A percentile compares a stretch with the other conserved stretches of the same genome.
Evolutionary conservation across 2,888 invertebrate species (phyloP).

Genomic region (Trichogramma dendrolimi): DNA sequence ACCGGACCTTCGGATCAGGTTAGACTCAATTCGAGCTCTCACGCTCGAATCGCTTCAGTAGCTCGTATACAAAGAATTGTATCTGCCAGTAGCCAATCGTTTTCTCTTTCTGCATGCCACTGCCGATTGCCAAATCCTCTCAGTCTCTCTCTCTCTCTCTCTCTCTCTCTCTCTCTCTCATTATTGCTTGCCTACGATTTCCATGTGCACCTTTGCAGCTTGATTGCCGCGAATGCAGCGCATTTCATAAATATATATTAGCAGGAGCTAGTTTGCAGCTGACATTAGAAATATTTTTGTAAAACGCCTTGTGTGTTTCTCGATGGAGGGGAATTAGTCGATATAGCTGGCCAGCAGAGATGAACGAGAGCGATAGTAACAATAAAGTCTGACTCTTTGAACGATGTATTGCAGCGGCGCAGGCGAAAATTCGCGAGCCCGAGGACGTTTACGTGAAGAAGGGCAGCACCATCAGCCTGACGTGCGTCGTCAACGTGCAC

Average conservation of each 20-base stretch:
- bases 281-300: too few relatives aligned
- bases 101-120: background rate
- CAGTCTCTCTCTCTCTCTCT: background rate
- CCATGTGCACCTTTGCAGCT: background rate
- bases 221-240: background rate
- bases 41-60: slow-evolving; percentile 2
- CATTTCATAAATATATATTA: too few relatives aligned
- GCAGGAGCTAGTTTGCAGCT: too few relatives aligned
- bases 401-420: slow-evolving; percentile 68
- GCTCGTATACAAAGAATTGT: background rate
- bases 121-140: slow-evolving; percentile 11
- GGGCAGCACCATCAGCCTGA: slow-evolving; percentile 84
- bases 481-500: slow-evolving; percentile 83
- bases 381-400: too few relatives aligned
- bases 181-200: background rate
- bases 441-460: slow-evolving; percentile 85
- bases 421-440: slow-evolving; percentile 79
- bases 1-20: slow-evolving; percentile 49
- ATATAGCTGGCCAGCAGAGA: too few relatives aligned
- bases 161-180: background rate
- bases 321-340: too few relatives aligned
- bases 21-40: slow-evolving; percentile 41
- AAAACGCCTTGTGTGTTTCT: too few relatives aligned
- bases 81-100: too few relatives aligned
- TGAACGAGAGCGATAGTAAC: too few relatives aligned